A percentile compares a stretch with the other conserved stretches of the same genome.
These are phyloP conservation scores for Eospalax fontanierii DNA, from an alignment of 2,797 vertebrate genomes.

Conservation along the genomic window DNA sequence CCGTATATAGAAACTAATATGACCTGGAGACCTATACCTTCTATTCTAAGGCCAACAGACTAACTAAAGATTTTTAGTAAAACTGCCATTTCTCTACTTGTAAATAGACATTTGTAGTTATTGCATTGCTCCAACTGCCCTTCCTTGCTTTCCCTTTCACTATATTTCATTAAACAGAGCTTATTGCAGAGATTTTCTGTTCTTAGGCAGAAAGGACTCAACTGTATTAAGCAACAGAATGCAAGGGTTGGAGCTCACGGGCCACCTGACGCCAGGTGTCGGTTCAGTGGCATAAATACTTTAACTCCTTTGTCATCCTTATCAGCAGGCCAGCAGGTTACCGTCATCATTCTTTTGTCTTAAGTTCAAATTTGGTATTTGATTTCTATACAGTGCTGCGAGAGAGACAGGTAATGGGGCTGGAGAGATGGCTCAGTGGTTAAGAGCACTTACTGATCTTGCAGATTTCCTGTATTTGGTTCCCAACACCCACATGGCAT, in stretches of 20 bases:
- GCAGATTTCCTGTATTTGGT: no score
- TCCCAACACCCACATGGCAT: no score
- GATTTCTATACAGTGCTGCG: constrained; percentile 11
- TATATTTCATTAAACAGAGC: constrained; percentile 22
- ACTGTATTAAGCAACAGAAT: not conserved
- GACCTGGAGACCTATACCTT: constrained; percentile 31
- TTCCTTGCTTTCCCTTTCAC: constrained; percentile 24
- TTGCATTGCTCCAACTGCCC: not conserved
- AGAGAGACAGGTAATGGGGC: not conserved
- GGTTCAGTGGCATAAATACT: not conserved
- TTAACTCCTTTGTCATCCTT: not conserved
- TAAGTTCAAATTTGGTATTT: not conserved
- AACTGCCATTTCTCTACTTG: constrained; percentile 16
- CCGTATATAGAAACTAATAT: constrained; percentile 41
- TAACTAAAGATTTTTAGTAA: constrained; percentile 7
- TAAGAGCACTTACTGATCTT: no score
- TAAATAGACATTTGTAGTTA: constrained; percentile 30
- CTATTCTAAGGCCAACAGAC: constrained; percentile 15
- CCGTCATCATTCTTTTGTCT: not conserved
- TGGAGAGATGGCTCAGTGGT: no score
- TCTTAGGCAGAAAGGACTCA: constrained; percentile 1
- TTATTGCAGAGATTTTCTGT: not conserved
- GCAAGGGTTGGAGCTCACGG: not conserved
- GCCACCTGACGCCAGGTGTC: not conserved
- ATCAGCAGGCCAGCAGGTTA: not conserved